These are phyloP conservation scores for Drosophila subsilvestris DNA, from an alignment of 2,888 invertebrate genomes.

Conservation along the genomic window DNA sequence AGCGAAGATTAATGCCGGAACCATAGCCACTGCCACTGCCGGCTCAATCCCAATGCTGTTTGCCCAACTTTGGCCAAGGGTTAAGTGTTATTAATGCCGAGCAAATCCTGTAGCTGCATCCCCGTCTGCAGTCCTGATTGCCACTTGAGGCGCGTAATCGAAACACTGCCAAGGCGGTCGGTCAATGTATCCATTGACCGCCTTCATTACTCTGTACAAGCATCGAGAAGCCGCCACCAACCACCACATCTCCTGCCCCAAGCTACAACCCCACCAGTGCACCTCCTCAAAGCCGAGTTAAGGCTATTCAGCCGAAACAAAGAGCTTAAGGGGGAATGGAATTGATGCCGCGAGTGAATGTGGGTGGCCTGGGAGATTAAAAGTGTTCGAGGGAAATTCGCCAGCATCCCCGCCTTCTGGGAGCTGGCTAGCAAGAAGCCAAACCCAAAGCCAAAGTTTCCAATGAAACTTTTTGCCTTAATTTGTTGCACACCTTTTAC, in stretches of 20 bases:
- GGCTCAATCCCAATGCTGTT: conserved; percentile 6
- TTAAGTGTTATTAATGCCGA: conserved; percentile 65
- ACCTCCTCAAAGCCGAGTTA: conserved; percentile 38
- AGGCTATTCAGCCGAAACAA: conserved; percentile 18
- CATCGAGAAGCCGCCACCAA: neutral
- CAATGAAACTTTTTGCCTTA: conserved; percentile 34
- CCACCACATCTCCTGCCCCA: conserved; percentile 11
- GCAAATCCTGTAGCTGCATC: conserved; percentile 35
- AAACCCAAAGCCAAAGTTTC: conserved; percentile 32
- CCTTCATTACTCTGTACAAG: conserved; percentile 66
- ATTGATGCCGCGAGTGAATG: neutral
- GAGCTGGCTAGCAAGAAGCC: conserved; percentile 17
- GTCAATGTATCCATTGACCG: conserved; percentile 44
- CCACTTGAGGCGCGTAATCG: conserved; percentile 54
- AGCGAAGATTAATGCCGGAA: conserved; percentile 34
- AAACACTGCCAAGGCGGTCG: conserved; percentile 65
- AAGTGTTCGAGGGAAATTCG: conserved; percentile 28
- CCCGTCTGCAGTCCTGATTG: conserved; percentile 48
- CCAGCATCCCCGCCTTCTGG: neutral
- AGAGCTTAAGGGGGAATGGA: conserved; percentile 13
- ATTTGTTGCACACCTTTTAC: conserved; percentile 37
- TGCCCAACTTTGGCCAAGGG: conserved; percentile 17
- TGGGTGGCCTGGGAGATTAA: conserved; percentile 42
- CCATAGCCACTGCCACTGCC: neutral
- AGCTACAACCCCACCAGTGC: conserved; percentile 27